Base-by-base conservation (phyloP, 2,113 vertebrate species). In the Hippocampus barbouri region DNA sequence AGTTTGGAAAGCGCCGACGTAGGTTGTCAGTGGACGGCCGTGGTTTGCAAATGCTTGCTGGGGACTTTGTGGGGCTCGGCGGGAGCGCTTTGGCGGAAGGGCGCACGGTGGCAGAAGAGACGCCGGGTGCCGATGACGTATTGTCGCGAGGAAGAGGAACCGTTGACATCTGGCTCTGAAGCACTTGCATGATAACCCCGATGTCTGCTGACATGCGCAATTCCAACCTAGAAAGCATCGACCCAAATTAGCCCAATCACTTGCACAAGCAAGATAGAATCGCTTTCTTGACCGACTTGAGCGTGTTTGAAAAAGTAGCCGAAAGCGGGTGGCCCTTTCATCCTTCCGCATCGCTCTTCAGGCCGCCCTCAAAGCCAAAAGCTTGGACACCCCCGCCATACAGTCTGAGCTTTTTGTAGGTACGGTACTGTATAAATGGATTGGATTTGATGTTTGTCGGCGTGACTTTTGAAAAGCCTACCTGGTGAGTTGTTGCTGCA, bases 401-500 rank as follows among this genome's bases (percentile, higher is more conserved):
- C 12, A 14, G 43, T 45, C 10, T 14, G 2, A 3, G 10, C 14
- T 14, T 45, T 45, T 45, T 45, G 2, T 4, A 12, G 43, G 12
- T 15, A 15, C 43, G 14, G 14, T 45, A 45, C 43, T 0, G 43
- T 0, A 43, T 45, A 45, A 45, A 15, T 11, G 9, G 10, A 45
- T 12, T 45, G 10, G 10, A 45, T 12, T 43, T 43, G 1, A 43
- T 45, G 14, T 45, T 11, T 45, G 10, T 45, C 2, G 10, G 43
- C 14, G 43, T 45, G 10, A 45, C 43, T 45, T 45, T 45, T 45
- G 43, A 3, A 45, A 12, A 43, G 15, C 4, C 0, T 54, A 96
- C 96, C 96, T 95, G 90, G 93, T 95, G 61, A 97, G 94, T 76
- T 98, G 96, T 72, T 94, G 93, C 90, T 98, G 96, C 41, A 97